Evolutionary conservation across 2,888 invertebrate species (phyloP).

Genomic region (Eupithecia insigniata): DNA sequence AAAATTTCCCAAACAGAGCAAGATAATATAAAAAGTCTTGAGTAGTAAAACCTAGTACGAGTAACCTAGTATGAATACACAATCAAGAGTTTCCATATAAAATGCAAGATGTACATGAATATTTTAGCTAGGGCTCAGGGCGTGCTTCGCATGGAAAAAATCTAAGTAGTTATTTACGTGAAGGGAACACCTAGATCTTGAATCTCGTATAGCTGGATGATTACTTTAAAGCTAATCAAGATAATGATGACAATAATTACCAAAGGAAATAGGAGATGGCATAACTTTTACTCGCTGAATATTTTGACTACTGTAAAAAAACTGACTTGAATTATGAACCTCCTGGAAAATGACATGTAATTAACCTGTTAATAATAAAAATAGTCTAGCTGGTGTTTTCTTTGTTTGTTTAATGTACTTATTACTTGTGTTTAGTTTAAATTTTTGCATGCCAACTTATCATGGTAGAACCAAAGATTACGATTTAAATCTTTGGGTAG

Average conservation of each 20-base stretch:
- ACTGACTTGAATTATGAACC: no score
- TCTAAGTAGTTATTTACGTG: not conserved
- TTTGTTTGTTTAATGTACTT: no score
- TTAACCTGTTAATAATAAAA: no score
- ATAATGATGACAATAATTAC: not conserved
- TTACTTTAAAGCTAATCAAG: not conserved
- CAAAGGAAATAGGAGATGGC: not conserved
- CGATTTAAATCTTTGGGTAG: no score
- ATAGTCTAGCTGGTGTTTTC: no score
- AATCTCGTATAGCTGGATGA: not conserved
- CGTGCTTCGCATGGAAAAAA: slow-evolving; percentile 54
- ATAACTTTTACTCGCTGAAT: not conserved
- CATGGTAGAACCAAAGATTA: no score
- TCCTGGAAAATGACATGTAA: no score
- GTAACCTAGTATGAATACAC: slow-evolving; percentile 40
- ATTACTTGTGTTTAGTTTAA: no score
- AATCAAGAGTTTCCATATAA: slow-evolving; percentile 27
- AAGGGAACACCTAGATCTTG: not conserved
- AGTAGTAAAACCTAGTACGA: slow-evolving; percentile 17
- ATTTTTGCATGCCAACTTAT: no score
- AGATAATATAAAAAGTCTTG: slow-evolving; percentile 15
- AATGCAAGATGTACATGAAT: slow-evolving; percentile 54
- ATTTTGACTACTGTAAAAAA: no score
- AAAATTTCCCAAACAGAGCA: not conserved
- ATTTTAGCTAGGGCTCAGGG: slow-evolving; percentile 46